A percentile compares a stretch with the other conserved stretches of the same genome.
Evolutionary conservation across 2,888 invertebrate species (phyloP).

Genomic region (Platycheirus rosarum): DNA sequence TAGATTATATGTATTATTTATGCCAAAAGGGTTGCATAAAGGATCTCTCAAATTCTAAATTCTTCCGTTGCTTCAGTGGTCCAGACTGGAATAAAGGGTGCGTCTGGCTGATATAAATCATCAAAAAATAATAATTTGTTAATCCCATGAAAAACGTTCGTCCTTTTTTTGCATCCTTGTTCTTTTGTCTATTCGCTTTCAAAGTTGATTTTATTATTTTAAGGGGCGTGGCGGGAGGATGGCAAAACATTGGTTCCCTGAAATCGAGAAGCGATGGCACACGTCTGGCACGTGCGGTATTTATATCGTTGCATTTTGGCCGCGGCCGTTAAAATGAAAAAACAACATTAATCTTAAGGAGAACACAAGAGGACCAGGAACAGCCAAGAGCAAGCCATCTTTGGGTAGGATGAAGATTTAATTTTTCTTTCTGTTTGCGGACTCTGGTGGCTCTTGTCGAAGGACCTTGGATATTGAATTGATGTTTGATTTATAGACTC

Average conservation of each 20-base stretch:
- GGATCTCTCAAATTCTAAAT: not conserved
- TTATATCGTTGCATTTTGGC: constrained; percentile 62
- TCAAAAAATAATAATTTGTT: constrained; percentile 72
- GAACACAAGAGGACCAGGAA: not conserved
- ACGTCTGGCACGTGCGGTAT: constrained; percentile 65
- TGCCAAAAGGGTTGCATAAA: constrained; percentile 58
- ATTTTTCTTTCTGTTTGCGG: constrained; percentile 33
- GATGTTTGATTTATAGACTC: constrained; percentile 65
- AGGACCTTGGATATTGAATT: constrained; percentile 2
- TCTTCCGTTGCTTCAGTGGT: too few species aligned
- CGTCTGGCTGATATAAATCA: constrained; percentile 68
- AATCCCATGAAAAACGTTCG: constrained; percentile 68
- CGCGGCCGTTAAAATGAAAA: constrained; percentile 43
- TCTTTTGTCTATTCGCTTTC: constrained; percentile 38
- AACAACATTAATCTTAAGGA: constrained; percentile 48
- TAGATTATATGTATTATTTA: not conserved
- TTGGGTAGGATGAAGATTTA: constrained; percentile 40
- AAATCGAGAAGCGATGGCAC: constrained; percentile 68
- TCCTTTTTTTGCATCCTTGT: constrained; percentile 41
- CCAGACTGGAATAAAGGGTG: constrained; percentile 36
- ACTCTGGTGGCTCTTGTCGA: constrained; percentile 26
- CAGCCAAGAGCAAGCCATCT: too few species aligned
- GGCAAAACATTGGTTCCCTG: constrained; percentile 37
- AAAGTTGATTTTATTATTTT: constrained; percentile 68
- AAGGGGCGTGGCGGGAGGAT: constrained; percentile 50